Conservation (phyloP, 64 coral and sea anemone genomes). For the Montipora foliosa region DNA sequence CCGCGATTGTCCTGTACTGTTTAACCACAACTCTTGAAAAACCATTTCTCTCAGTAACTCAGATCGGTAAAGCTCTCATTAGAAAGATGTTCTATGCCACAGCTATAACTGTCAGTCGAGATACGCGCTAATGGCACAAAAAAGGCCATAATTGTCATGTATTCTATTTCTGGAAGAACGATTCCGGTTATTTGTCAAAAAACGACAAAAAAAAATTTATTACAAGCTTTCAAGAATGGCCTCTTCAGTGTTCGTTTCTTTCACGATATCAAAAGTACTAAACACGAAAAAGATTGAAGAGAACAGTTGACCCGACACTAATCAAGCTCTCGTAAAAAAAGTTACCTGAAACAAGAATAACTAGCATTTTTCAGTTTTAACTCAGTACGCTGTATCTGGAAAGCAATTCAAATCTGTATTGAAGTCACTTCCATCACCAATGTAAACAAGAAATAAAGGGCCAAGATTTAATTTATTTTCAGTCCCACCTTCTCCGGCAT, state of each 20-base stretch:
- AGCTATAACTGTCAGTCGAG: slow-evolving; percentile 1
- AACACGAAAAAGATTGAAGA: background rate
- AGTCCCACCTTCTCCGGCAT: slow-evolving; percentile 26
- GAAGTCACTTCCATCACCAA: background rate
- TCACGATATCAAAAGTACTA: too few relatives aligned
- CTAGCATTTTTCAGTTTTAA: background rate
- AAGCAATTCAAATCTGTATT: background rate
- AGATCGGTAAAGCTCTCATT: background rate
- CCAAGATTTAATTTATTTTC: background rate
- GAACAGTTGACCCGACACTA: background rate
- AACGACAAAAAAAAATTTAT: slow-evolving; percentile 31
- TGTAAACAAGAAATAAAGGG: background rate
- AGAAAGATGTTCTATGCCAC: background rate
- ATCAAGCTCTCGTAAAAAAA: background rate
- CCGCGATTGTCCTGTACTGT: background rate
- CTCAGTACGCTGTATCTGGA: background rate
- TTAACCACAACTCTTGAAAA: background rate
- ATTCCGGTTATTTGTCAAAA: slow-evolving; percentile 48
- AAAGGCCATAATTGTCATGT: slow-evolving; percentile 24
- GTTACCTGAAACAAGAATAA: background rate
- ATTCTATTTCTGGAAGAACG: slow-evolving; percentile 22
- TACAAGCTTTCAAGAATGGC: background rate
- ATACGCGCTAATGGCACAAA: slow-evolving; percentile 25
- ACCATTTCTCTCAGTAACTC: background rate
- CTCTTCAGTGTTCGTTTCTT: background rate